Percentiles rank a stretch among this genome's conserved stretches.
These are phyloP conservation scores for Ceratosolen solmsi DNA, from an alignment of 1,140 invertebrate genomes.

Conservation along the genomic window DNA sequence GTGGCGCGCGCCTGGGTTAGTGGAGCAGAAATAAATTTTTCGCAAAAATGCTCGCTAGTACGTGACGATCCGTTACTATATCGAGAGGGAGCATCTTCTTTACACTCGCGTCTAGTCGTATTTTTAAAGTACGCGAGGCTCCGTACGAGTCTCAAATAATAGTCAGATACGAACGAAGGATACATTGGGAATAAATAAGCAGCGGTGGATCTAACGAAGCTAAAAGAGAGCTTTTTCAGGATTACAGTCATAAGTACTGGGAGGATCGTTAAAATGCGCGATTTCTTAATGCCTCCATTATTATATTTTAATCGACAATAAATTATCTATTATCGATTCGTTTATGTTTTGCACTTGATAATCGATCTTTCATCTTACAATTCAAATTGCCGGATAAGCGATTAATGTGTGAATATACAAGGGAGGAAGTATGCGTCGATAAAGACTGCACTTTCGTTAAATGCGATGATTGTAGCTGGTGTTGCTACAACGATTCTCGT, in stretches of 20 bases:
- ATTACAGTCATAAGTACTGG: neutral
- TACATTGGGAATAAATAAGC: neutral
- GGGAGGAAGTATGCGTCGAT: neutral
- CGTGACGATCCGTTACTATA: neutral
- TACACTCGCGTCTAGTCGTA: neutral
- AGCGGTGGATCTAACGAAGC: neutral
- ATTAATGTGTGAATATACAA: neutral
- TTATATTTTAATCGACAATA: neutral
- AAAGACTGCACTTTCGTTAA: neutral
- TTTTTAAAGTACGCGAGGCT: neutral
- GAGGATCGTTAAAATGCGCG: neutral
- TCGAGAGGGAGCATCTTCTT: conserved; percentile 4
- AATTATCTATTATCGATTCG: neutral
- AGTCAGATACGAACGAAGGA: neutral
- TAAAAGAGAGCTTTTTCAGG: neutral
- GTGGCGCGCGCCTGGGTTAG: conserved; percentile 61
- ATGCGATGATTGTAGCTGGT: neutral
- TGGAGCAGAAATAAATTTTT: conserved; percentile 67
- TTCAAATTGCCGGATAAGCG: too few relatives aligned
- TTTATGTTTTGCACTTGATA: neutral
- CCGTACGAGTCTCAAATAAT: neutral
- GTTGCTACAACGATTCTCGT: neutral
- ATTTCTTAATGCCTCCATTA: neutral
- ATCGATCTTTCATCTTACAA: neutral
- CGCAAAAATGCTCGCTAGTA: conserved; percentile 28